Conservation (phyloP, 2,888 invertebrate genomes). For the Andrena hattorfiana region DNA sequence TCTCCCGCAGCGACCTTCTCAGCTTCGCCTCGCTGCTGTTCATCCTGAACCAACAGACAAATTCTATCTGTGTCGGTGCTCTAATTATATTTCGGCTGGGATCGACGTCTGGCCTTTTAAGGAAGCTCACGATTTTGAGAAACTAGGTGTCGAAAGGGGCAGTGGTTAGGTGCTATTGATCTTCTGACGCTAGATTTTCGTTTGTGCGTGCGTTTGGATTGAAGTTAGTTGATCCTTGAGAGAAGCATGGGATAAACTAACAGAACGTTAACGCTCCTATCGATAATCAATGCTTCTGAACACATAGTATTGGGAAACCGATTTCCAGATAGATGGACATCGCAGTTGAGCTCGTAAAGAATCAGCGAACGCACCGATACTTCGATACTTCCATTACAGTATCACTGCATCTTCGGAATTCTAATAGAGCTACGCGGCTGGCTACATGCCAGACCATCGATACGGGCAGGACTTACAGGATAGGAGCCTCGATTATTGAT, state of each 20-base stretch:
- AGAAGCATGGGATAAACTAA: no score
- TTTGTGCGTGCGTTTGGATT: no score
- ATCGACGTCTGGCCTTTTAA: background rate
- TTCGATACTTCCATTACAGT: background rate
- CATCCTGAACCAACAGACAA: conserved; percentile 43
- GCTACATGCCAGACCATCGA: background rate
- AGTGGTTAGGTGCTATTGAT: no score
- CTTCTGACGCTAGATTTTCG: no score
- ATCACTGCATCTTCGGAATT: conserved; percentile 16
- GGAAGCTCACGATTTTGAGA: no score
- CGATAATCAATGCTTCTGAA: background rate
- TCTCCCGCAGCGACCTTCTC: conserved; percentile 79
- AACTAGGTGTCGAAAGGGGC: no score
- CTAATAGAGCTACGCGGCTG: conserved; percentile 18
- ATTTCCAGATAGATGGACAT: background rate
- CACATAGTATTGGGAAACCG: background rate
- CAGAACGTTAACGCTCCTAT: background rate
- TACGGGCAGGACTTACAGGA: background rate
- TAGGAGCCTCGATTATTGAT: background rate
- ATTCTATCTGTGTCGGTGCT: background rate
- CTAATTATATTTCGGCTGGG: background rate
- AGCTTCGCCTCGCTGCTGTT: conserved; percentile 76
- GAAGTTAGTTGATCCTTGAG: no score
- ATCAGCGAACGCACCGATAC: background rate
- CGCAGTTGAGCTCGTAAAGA: background rate